Evolutionary conservation across 2,888 invertebrate species (phyloP).

Genomic region (Labia minor): DNA sequence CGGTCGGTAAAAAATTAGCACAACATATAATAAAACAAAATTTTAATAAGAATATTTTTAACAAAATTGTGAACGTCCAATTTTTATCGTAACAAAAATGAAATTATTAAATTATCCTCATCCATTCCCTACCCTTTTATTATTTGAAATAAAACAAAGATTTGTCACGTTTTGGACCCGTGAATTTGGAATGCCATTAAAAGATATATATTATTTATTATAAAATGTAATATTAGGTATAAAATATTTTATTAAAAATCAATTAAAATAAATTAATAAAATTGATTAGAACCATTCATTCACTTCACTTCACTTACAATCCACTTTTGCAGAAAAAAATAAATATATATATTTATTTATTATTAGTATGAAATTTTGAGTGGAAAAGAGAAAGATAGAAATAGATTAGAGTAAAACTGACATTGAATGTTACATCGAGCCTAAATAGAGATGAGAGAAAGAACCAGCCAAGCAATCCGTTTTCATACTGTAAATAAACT

Average conservation of each 20-base stretch:
- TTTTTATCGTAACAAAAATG: no score
- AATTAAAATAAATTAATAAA: neutral
- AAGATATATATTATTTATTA: neutral
- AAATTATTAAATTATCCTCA: no score
- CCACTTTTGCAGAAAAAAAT: neutral
- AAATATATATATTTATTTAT: neutral
- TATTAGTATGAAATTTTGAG: neutral
- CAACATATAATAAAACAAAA: no score
- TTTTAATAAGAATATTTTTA: no score
- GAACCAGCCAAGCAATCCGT: neutral
- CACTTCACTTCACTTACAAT: no score
- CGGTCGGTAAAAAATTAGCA: no score
- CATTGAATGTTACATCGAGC: neutral
- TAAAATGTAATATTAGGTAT: no score
- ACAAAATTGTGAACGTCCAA: neutral
- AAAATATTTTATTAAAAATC: no score
- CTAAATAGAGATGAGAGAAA: neutral
- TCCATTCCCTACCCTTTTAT: neutral
- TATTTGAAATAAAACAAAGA: no score
- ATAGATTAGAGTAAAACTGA: neutral
- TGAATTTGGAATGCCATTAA: neutral
- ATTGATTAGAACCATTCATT: no score
- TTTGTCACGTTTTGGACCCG: neutral
- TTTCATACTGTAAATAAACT: no score
- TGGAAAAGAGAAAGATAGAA: no score